Evolutionary conservation across 2,113 vertebrate genomes (phyloP).

Genomic region (Orientallactaga bullata): DNA sequence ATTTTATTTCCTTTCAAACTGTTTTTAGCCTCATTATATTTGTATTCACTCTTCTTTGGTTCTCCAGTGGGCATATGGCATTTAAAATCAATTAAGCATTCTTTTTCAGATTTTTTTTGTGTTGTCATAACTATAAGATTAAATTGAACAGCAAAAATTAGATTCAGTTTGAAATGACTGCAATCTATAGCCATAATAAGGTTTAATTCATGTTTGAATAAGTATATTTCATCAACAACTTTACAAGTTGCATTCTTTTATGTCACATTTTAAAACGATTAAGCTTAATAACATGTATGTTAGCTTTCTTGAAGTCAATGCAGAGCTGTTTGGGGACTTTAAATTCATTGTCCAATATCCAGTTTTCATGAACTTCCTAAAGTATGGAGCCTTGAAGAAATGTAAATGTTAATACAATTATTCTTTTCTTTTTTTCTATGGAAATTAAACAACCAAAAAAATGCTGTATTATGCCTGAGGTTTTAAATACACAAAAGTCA

Average conservation of each 20-base stretch:
- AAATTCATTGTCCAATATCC: conserved; percentile 51
- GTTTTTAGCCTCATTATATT: conserved; percentile 46
- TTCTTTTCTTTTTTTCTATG: conserved; percentile 57
- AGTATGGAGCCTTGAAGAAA: conserved; percentile 60
- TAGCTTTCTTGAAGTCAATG: conserved; percentile 32
- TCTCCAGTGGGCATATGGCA: conserved; percentile 35
- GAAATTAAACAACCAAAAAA: conserved; percentile 73
- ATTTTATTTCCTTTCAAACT: conserved; percentile 61
- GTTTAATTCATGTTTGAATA: conserved; percentile 54
- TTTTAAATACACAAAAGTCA: conserved; percentile 81
- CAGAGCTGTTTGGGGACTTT: conserved; percentile 38
- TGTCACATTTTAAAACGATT: conserved; percentile 61
- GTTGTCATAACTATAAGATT: conserved; percentile 54
- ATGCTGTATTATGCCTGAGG: conserved; percentile 67
- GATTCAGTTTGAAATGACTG: conserved; percentile 61
- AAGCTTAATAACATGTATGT: conserved; percentile 20
- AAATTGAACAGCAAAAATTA: conserved; percentile 68
- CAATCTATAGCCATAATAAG: conserved; percentile 30
- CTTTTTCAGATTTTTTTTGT: conserved; percentile 61
- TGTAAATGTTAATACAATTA: conserved; percentile 56
- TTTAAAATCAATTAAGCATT: conserved; percentile 71
- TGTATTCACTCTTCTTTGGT: conserved; percentile 46
- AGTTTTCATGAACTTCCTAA: conserved; percentile 36
- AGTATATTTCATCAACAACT: conserved; percentile 58
- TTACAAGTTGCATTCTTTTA: conserved; percentile 55